Base-by-base conservation (phyloP, 1,140 invertebrate species). In the Bursaphelenchus mucronatus region DNA sequence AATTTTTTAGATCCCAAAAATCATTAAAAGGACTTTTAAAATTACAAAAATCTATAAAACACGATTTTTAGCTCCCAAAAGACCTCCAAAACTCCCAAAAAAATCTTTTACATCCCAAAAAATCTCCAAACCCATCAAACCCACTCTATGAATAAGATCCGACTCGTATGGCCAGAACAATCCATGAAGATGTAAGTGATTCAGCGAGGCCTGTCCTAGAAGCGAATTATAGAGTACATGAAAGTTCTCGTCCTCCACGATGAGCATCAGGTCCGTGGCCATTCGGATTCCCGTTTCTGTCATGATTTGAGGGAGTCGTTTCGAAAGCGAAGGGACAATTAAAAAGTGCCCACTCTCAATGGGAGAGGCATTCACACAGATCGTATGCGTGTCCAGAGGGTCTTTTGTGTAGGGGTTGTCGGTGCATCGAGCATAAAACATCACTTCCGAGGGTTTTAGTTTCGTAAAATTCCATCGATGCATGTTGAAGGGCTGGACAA, bases 141-240 rank as follows among this genome's bases (percentile, higher is more conserved):
- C 58, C 57, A 77, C 64, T 61, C 64, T 41, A 69, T 69, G 62
- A 64, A 80, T 72, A 45, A 80, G 61, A 68, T 80, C 74, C 11
- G 56, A 62, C 19, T 78, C 76, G 52, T 80, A 80, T 7, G 78
- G 79, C 78, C 78, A 80, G 47, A 73, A 78, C n/a, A 81, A 43
- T 15, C 67, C 61, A 46, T 80, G 78, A 19, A 81, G 47, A 66
- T 80, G 78, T n/a, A 81, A 56, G 53, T 80, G 78, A 66, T 80
- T 80, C 7, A 80, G 79, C 8, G 74, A 78, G 1, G 78, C 78
- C 46, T 79, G 79, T n/a, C 75, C 78, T 9, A 80, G 58, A 7
- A 80, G 59, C 40, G 66, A 66, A 59, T 80, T 80, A 65, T 76
- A 80, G 11, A 80, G 65, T 39, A 79, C 53, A 51, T 80, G 71